Percentiles rank a stretch among this genome's conserved stretches.
These are phyloP conservation scores for Trematomus bernacchii DNA, from an alignment of 2,797 vertebrate species.

Conservation along the genomic window DNA sequence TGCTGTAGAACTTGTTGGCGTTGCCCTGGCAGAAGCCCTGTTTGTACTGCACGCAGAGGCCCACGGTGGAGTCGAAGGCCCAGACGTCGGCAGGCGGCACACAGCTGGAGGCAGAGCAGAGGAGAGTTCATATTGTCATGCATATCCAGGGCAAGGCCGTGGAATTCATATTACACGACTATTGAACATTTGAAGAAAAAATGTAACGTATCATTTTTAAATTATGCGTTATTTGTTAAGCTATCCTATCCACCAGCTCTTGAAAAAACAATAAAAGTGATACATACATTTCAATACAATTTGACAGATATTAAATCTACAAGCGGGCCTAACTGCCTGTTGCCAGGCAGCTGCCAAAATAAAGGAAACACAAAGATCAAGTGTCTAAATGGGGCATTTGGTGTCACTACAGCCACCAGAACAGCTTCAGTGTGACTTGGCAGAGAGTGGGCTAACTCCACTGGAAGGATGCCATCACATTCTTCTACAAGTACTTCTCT, in stretches of 20 bases:
- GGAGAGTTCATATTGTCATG: not conserved
- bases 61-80: slow-evolving; percentile 86
- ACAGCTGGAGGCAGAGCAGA: slow-evolving; percentile 77
- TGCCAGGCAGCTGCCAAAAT: no score
- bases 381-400: slow-evolving; percentile 77
- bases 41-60: slow-evolving; percentile 88
- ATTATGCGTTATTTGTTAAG: no score
- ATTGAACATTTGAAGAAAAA: no score
- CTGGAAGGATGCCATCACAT: slow-evolving; percentile 76
- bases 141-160: not conserved
- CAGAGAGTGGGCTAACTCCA: slow-evolving; percentile 67
- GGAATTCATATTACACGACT: no score
- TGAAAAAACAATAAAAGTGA: slow-evolving; percentile 38
- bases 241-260: not conserved
- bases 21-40: slow-evolving; percentile 89
- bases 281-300: slow-evolving; percentile 56
- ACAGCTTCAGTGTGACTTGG: slow-evolving; percentile 75
- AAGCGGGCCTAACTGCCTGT: slow-evolving; percentile 54
- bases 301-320: slow-evolving; percentile 52
- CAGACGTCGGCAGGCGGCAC: slow-evolving; percentile 92
- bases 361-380: slow-evolving; percentile 78
- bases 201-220: no score
- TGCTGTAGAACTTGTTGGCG: slow-evolving; percentile 94
- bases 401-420: slow-evolving; percentile 78
- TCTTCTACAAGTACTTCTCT: slow-evolving; percentile 68